Conservation (phyloP, 2,797 vertebrate genomes). For the Phoeniculus purpureus region DNA sequence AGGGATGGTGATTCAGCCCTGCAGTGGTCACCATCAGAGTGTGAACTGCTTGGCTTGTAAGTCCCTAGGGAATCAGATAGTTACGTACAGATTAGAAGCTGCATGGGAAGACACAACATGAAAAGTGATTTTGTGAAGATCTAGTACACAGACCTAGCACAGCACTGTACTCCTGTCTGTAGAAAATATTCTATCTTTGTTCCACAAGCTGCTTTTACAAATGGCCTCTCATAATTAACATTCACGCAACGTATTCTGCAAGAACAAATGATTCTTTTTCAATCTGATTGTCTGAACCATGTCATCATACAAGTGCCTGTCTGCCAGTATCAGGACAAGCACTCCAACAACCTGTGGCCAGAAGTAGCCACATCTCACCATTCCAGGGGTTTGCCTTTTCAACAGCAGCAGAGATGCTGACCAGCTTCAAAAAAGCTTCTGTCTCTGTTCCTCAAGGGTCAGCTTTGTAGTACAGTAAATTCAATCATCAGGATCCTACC, state of each 20-base stretch:
- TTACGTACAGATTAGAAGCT: background rate
- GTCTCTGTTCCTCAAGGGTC: background rate
- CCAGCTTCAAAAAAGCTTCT: background rate
- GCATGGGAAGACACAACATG: background rate
- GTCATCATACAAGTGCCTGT: background rate
- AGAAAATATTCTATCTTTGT: background rate
- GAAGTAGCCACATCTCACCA: background rate
- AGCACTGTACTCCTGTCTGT: background rate
- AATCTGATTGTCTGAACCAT: background rate
- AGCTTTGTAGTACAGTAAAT: conserved; percentile 27
- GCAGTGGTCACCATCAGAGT: background rate
- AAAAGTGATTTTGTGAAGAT: background rate
- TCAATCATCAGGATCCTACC: background rate
- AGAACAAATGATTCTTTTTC: background rate
- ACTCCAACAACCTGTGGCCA: background rate
- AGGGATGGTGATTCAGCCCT: background rate
- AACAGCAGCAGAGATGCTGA: background rate
- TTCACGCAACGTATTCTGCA: background rate
- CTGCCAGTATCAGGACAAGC: background rate
- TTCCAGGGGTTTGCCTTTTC: background rate
- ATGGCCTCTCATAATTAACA: background rate
- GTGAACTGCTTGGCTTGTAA: background rate
- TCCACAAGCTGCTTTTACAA: background rate
- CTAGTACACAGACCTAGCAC: accelerated
- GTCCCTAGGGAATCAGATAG: background rate